Evolutionary conservation across 1,140 invertebrate species (phyloP).

Genomic region (Zaprionus kolodkinae): DNA sequence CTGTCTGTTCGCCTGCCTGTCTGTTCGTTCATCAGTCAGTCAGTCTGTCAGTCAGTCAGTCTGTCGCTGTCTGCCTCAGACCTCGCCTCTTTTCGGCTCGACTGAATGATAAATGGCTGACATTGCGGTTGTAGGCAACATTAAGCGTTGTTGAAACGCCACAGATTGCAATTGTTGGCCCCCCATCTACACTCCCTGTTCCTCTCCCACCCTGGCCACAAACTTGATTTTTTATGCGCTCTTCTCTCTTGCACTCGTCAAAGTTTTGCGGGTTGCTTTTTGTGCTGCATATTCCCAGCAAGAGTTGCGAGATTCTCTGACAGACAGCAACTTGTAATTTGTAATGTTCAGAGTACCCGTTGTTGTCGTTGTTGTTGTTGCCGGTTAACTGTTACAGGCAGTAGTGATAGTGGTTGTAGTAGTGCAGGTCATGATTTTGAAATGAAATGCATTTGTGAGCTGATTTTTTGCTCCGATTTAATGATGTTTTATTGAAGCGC

Average conservation of each 20-base stretch:
- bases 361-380: conserved; percentile 29
- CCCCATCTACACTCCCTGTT: neutral
- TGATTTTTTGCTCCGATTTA: conserved; percentile 69
- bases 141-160: conserved; percentile 73
- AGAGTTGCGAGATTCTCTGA: conserved; percentile 45
- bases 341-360: conserved; percentile 58
- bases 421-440: conserved; percentile 63
- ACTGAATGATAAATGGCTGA: conserved; percentile 77
- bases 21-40: conserved; percentile 23
- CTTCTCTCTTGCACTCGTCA: conserved; percentile 44
- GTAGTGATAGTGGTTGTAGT: no score
- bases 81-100: conserved; percentile 42
- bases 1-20: neutral
- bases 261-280: conserved; percentile 48
- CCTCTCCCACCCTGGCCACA: neutral
- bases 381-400: conserved; percentile 32
- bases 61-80: conserved; percentile 14
- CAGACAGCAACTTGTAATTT: conserved; percentile 73
- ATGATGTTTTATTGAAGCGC: conserved; percentile 67
- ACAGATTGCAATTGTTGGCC: conserved; percentile 75
- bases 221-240: conserved; percentile 43
- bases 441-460: conserved; percentile 76
- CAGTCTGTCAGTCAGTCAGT: conserved; percentile 27
- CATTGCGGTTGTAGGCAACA: conserved; percentile 76
- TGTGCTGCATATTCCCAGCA: conserved; percentile 23